These are phyloP conservation scores for Pachyramphus minor DNA, from an alignment of 2,113 vertebrate species.

Conservation along the genomic window DNA sequence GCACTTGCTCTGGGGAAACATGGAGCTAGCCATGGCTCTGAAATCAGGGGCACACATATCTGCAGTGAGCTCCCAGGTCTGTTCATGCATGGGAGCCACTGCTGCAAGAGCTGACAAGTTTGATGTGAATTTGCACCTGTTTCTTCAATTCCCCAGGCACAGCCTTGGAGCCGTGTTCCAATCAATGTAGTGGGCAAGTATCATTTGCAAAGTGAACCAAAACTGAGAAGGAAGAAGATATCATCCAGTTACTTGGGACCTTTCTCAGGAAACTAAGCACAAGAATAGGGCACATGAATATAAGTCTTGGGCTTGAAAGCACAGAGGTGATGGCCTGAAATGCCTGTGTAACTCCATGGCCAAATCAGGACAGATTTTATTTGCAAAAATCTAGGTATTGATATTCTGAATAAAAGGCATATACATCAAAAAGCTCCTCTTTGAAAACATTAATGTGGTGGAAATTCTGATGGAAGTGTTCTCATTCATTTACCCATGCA, in stretches of 20 bases:
- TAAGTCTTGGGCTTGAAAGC: background rate
- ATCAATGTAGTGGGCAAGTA: background rate
- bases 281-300: background rate
- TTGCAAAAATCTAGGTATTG: background rate
- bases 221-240: background rate
- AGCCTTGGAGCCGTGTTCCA: background rate
- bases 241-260: background rate
- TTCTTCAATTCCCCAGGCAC: background rate
- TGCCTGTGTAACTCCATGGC: background rate
- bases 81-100: background rate
- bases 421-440: background rate
- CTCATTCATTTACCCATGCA: background rate
- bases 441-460: background rate
- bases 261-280: background rate
- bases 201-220: background rate
- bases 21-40: fast-evolving
- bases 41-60: background rate
- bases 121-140: background rate
- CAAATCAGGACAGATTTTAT: background rate
- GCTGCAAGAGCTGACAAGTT: background rate
- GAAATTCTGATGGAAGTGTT: background rate
- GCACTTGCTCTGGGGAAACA: background rate
- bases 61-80: background rate
- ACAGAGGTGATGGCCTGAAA: background rate
- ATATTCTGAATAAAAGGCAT: background rate